Base-by-base conservation (phyloP, 2,888 invertebrate genomes). In the Dryobotodes eremita region DNA sequence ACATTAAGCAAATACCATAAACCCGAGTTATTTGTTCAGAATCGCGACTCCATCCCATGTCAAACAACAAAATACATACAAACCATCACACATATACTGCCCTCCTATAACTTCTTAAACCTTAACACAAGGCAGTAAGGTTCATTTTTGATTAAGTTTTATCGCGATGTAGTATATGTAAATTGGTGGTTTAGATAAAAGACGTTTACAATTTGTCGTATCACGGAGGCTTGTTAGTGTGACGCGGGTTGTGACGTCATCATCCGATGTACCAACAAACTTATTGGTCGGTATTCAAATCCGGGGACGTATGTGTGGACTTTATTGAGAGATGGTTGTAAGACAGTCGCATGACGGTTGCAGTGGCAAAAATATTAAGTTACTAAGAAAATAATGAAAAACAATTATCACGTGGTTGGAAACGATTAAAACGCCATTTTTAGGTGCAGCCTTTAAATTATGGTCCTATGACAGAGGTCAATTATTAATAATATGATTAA, bases 241-340 rank as follows among this genome's bases (percentile, higher is more conserved):
- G 94, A 94, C 93, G 90, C 86, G 94, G 94, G 94, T 93, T 71
- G 83, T 82, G 87, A 90, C 91, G 90, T 90, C 90, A 90, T 90
- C 90, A 90, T 90, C 90, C 88, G 89, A 86, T 89, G 88, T 88
- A 88, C 84, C 71, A 82, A 85, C 84, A 85, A 89, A 89, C 80
- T 89, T 86, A 90, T 90, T 87, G 89, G 85, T 82, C 50, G 73
- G 87, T 79, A 90, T 90, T 89, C 89, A 89, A 90, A 90, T 88
- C 87, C 76, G 55, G 57, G 31, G 66, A 55, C 5, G 7, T 76
- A 82, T 75, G 65, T n/a, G 42, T 59, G 48, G 17, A 69, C 42
- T 31, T 23, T 46, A 65, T 23, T 50, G 36, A 23, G 48, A 3
- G 17, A 55, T 0, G 42, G 75, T 84, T 75, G 75, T 48, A 13